Evolutionary conservation across 2,113 vertebrate species (phyloP), one percentile per base, ranked within the genome.

Genomic region (Pluvialis apricaria): DNA sequence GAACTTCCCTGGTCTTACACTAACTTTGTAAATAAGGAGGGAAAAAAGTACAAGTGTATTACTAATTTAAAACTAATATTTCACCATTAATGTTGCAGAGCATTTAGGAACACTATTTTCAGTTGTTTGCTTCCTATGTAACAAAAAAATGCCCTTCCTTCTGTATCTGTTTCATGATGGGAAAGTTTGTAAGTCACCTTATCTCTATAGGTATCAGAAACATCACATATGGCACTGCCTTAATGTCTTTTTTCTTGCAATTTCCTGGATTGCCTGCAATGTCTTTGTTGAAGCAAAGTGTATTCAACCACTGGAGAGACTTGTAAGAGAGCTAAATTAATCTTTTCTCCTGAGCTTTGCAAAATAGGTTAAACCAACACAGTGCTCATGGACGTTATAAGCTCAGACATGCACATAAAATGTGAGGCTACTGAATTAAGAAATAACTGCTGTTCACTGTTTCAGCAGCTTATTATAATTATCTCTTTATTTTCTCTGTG

Each of bases 181-280:
- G 73, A 90, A 91, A 84, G 69, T 72, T 87, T 91, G 49, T 57
- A 85, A 82, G 52, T 90, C 54, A 69, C 38, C 54, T 88, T 73
- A 77, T 92, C 82, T 96, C 47, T 85, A 16, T 65, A 72, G 85
- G 20, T 95, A 96, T 96, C 78, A 69, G 82, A 70, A 95, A 54
- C 25, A 70, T 72, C 78, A 66, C 75, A 90, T 90, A 77, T 88
- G 96, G 94, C 62, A 66, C 25, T 82, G 70, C 38, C 85, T 91
- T 93, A 76, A 47, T 58, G 28, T 69, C 44, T 78, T 64, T 76
- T 84, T 75, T 29, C 40, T 64, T 75, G 47, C 68, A 92, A 92
- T 95, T 96, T 96, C 93, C 96, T 96, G 92, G 75, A 88, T 93
- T 90, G 54, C 45, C 45, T 77, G 54, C 66, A 82, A 45, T 72